A percentile compares a stretch with the other conserved stretches of the same genome.
phyloP scores from a whole-genome alignment of 2,888 invertebrate genomes.

The Stenotaenia linearis region DNA sequence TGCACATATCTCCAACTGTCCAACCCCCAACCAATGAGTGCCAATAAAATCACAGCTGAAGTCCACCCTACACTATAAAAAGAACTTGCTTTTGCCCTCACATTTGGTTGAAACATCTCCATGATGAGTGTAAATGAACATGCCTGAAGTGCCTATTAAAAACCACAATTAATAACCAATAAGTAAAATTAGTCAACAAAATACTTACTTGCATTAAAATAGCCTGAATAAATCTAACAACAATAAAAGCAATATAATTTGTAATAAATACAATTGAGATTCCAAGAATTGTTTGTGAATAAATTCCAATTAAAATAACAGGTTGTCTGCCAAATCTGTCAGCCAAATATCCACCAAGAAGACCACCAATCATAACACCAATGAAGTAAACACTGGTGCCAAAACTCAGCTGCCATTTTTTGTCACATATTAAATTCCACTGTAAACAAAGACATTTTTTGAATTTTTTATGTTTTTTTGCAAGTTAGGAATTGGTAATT shows the following conservation, averaged over 20 bases:
- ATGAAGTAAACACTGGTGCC: slow-evolving; percentile 28
- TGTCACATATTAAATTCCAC: slow-evolving; percentile 31
- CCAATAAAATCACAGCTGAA: slow-evolving; percentile 46
- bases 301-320: slow-evolving; percentile 4
- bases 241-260: slow-evolving; percentile 27
- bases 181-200: not conserved
- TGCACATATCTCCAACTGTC: slow-evolving; percentile 54
- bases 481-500: too few relatives aligned
- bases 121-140: slow-evolving; percentile 52
- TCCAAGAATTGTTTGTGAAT: not conserved
- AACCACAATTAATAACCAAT: not conserved
- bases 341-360: slow-evolving; percentile 14
- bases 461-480: not conserved
- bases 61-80: slow-evolving; percentile 52
- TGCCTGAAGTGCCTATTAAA: slow-evolving; percentile 50
- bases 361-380: slow-evolving; percentile 21
- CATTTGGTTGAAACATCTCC: slow-evolving; percentile 51
- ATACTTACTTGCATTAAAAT: slow-evolving; percentile 27
- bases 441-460: not conserved
- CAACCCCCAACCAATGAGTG: slow-evolving; percentile 50
- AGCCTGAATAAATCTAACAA: slow-evolving; percentile 26
- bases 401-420: slow-evolving; percentile 15
- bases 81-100: slow-evolving; percentile 51
- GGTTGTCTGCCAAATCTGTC: slow-evolving; percentile 16
- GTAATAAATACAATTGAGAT: slow-evolving; percentile 24